Evolutionary conservation across 2,888 invertebrate genomes (phyloP).

Genomic region (Suillia variegata): DNA sequence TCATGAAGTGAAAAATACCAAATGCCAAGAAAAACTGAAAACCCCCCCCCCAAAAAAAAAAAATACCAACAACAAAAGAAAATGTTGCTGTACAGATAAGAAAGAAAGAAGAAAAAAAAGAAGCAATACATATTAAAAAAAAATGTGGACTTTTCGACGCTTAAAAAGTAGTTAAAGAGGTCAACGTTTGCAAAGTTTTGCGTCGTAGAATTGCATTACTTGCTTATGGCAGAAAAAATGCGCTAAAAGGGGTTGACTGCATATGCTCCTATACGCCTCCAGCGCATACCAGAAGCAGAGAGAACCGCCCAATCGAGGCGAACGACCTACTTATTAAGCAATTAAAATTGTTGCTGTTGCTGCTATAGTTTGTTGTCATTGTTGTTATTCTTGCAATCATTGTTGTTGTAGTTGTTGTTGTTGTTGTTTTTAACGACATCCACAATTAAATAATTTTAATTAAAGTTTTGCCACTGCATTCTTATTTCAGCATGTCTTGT

Average conservation of each 20-base stretch:
- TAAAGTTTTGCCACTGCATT: neutral
- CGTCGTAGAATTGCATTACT: neutral
- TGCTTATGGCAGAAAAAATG: too few species aligned
- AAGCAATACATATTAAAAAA: neutral
- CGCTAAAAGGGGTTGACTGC: too few species aligned
- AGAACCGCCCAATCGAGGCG: neutral
- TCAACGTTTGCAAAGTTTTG: neutral
- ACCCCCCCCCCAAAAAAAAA: too few species aligned
- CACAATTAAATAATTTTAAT: neutral
- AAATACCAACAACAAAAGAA: too few species aligned
- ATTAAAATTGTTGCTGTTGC: too few species aligned
- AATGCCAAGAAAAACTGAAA: too few species aligned
- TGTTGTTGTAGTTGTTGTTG: too few species aligned
- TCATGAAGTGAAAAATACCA: conserved; percentile 8
- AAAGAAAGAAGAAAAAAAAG: neutral
- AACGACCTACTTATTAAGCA: conserved; percentile 18
- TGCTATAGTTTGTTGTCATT: neutral
- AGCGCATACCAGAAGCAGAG: too few species aligned
- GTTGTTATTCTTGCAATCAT: too few species aligned
- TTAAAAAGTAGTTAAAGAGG: neutral
- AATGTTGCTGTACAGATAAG: too few species aligned
- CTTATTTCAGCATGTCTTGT: neutral
- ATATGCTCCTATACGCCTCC: too few species aligned
- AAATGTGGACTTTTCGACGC: neutral
- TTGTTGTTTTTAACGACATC: too few species aligned